Evolutionary conservation across 2,797 vertebrate genomes (phyloP).

Genomic region (Taenioides sp.): DNA sequence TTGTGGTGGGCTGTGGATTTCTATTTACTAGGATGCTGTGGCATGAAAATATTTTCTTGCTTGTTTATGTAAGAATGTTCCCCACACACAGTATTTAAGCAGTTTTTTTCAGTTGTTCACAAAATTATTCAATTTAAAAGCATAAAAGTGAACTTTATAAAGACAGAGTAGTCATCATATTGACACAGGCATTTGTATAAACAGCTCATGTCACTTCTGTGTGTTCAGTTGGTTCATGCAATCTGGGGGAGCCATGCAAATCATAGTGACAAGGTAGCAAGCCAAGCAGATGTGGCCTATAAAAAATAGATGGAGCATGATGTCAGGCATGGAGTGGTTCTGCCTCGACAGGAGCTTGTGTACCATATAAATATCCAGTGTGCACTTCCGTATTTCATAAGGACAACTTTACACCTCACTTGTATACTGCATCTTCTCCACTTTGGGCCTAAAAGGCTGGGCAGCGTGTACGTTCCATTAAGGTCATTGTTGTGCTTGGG

Average conservation of each 20-base stretch:
- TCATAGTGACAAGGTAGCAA: slow-evolving; percentile 75
- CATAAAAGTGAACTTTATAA: slow-evolving; percentile 14
- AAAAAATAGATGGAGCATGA: slow-evolving; percentile 79
- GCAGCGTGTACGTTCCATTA: slow-evolving; percentile 35
- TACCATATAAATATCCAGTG: slow-evolving; percentile 34
- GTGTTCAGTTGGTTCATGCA: slow-evolving; percentile 63
- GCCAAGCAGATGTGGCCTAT: slow-evolving; percentile 79
- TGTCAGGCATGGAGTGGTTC: slow-evolving; percentile 71
- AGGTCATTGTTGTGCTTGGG: slow-evolving; percentile 38
- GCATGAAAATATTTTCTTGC: slow-evolving; percentile 27
- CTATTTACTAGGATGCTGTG: slow-evolving; percentile 28
- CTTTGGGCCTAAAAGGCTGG: slow-evolving; percentile 21
- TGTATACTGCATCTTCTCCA: slow-evolving; percentile 15
- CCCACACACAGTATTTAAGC: background rate
- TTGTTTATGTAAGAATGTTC: background rate
- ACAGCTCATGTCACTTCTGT: slow-evolving; percentile 54
- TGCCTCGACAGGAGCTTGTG: slow-evolving; percentile 57
- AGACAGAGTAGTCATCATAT: slow-evolving; percentile 17
- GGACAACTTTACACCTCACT: slow-evolving; percentile 28
- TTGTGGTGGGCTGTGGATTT: slow-evolving; percentile 30
- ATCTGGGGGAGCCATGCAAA: slow-evolving; percentile 65
- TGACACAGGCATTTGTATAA: slow-evolving; percentile 30
- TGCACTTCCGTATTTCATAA: slow-evolving; percentile 35
- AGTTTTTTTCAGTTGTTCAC: background rate
- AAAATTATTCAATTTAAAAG: background rate